phyloP scores from a whole-genome alignment of 2,888 invertebrate genomes.

The Matsumyia berberina region DNA sequence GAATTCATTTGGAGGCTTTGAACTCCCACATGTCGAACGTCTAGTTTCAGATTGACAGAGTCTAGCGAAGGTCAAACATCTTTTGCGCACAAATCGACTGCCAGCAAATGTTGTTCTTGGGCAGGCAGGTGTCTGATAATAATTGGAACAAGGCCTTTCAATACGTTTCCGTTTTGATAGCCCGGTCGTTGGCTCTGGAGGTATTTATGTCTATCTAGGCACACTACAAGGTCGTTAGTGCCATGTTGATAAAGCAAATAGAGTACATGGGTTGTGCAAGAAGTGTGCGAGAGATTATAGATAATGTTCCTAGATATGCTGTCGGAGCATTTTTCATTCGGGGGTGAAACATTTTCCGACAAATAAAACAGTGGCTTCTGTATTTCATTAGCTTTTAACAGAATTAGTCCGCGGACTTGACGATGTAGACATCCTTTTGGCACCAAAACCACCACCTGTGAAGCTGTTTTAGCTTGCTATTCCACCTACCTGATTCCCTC shows the following conservation, averaged over 20 bases:
- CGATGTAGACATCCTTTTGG: too few species aligned
- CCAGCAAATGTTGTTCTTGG: neutral
- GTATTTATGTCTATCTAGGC: constrained; percentile 7
- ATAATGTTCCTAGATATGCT: neutral
- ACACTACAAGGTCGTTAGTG: neutral
- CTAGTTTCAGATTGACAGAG: constrained; percentile 5
- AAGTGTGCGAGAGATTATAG: neutral
- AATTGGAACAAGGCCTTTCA: constrained; percentile 4
- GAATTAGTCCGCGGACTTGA: too few species aligned
- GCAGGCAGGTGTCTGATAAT: neutral
- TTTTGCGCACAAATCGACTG: neutral
- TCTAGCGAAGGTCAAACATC: neutral
- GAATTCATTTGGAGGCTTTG: neutral
- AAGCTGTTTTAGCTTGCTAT: too few species aligned
- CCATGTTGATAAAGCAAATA: neutral
- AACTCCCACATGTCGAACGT: neutral
- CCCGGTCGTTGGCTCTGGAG: constrained; percentile 1
- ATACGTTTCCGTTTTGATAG: constrained; percentile 1
- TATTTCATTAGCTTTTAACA: too few species aligned
- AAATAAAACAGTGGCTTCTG: too few species aligned
- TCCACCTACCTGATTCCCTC: too few species aligned
- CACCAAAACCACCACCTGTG: too few species aligned
- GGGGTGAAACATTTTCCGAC: too few species aligned
- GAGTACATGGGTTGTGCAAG: neutral
- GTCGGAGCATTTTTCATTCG: too few species aligned